Percentiles rank a stretch among this genome's conserved stretches.
phyloP scores from a whole-genome alignment of 2,113 vertebrate genomes.

The Trochalopteron elliotii region DNA sequence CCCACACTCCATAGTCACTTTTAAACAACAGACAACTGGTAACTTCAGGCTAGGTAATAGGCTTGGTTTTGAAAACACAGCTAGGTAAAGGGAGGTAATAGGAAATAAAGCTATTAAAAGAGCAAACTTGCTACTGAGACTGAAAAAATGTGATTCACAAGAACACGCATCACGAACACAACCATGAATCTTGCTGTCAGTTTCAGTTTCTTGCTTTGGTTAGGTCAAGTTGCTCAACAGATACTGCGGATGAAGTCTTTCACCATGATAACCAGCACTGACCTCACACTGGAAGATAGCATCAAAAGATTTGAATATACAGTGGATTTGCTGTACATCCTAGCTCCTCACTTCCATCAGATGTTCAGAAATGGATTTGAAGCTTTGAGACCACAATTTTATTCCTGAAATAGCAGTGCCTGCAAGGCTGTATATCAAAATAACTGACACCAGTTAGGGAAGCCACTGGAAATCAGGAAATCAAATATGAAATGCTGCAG shows the following conservation, averaged over 20 bases:
- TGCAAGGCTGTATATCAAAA: not conserved
- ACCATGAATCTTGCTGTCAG: not conserved
- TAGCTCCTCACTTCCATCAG: not conserved
- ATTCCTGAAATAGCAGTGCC: not conserved
- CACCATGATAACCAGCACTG: not conserved
- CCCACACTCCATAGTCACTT: not conserved
- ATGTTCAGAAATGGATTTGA: not conserved
- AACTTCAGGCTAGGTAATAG: not conserved
- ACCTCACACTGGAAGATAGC: not conserved
- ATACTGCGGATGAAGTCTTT: not conserved
- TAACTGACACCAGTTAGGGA: not conserved
- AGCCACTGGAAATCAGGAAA: slow-evolving; percentile 15
- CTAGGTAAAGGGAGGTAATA: not conserved
- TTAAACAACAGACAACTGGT: not conserved
- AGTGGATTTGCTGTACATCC: not conserved
- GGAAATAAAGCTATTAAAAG: not conserved
- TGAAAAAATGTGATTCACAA: not conserved
- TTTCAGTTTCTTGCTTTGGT: not conserved
- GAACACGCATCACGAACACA: not conserved
- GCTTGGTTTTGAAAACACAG: not conserved
- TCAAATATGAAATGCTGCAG: not conserved
- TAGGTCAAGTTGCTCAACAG: not conserved
- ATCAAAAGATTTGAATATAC: not conserved
- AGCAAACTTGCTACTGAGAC: not conserved
- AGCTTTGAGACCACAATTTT: not conserved